Evolutionary conservation across 2,888 invertebrate species (phyloP), one percentile per base, ranked within the genome.

Genomic region (Sialis lutaria): DNA sequence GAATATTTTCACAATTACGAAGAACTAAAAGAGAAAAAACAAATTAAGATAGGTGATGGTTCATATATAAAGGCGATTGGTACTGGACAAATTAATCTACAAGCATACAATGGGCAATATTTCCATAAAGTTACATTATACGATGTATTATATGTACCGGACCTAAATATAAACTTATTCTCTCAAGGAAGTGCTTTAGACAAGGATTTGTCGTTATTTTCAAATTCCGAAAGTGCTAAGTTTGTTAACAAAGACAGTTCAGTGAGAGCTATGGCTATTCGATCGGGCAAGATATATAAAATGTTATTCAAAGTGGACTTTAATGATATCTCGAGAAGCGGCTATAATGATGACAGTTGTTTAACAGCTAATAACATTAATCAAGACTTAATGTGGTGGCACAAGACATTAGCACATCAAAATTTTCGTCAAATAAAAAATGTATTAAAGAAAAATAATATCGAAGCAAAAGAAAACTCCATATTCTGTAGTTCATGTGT

Each of bases 151-250:
- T 50, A 53, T 50, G 51, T 54, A 12, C 52, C 53, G 34, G 35
- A 51, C 7, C 44, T 55, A 12, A 48, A 50, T 44, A 47, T 51
- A 9, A 54, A 55, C 48, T 50, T 55, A 48, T 53, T 55, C 45
- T 55, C 22, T 22, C 22, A 22, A 22, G 22, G 22, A 22, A 22
- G 22, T 22, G 22, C 22, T 22, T 22, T 22, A 22, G 22, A 22
- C 22, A 22, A 22, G 22, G 22, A 4, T 22, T 22, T 22, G 22
- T 22, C 22, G 22, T 22, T 22, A 22, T 22, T 22, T 22, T 22
- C 22, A 22, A 22, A 22, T 22, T 22, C 22, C 22, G 22, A 22
- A 22, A 22, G 22, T 22, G 22, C 22, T 22, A 22, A 22, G 22
- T 22, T 22, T 22, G 22, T 22, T 22, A 22, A 22, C 22, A 22